These are phyloP conservation scores for Hippocampus zosterae DNA, from an alignment of 2,113 vertebrate genomes.

Conservation along the genomic window DNA sequence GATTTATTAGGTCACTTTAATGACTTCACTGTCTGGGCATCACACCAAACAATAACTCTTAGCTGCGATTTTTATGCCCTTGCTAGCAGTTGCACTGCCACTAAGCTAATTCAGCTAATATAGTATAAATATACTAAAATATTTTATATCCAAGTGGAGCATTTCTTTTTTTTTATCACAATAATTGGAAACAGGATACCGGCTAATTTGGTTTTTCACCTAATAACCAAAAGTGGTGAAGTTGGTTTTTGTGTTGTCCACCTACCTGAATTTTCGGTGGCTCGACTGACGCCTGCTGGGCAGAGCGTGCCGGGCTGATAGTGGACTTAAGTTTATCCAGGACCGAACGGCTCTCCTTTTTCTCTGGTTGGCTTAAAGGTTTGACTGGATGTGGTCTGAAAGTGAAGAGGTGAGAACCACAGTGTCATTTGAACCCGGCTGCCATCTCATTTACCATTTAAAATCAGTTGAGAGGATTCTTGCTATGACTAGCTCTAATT, in stretches of 20 bases:
- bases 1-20: slow-evolving; percentile 25
- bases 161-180: neutral
- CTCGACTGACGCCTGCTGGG: slow-evolving; percentile 62
- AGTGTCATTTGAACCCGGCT: slow-evolving; percentile 17
- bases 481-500: neutral
- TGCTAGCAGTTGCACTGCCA: neutral
- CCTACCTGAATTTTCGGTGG: slow-evolving; percentile 63
- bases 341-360: slow-evolving; percentile 75
- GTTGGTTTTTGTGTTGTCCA: neutral
- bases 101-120: neutral
- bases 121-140: neutral
- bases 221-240: neutral
- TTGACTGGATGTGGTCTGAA: slow-evolving; percentile 90
- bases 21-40: slow-evolving; percentile 24
- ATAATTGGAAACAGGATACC: neutral
- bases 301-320: slow-evolving; percentile 70
- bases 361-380: slow-evolving; percentile 77
- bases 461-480: neutral
- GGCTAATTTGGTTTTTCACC: neutral
- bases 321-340: slow-evolving; percentile 83
- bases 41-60: neutral
- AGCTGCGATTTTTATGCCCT: neutral
- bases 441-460: neutral
- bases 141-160: neutral
- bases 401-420: slow-evolving; percentile 14